These are phyloP conservation scores for Cinclus mexicanus DNA, from an alignment of 2,113 vertebrate species.

Conservation along the genomic window DNA sequence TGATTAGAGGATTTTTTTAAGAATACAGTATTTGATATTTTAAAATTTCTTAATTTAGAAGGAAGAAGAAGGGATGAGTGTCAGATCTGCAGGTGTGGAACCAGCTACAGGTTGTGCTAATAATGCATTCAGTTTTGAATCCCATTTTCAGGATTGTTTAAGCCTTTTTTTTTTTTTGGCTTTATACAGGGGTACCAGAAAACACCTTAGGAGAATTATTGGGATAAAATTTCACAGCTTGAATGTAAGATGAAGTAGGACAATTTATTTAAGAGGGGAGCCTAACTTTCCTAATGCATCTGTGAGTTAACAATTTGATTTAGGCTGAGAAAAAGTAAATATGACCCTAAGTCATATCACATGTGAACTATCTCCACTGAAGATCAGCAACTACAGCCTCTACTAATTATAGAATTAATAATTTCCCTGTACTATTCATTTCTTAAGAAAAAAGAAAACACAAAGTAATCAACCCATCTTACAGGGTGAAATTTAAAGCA, in stretches of 20 bases:
- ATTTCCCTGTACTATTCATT: not conserved
- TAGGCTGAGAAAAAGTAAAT: not conserved
- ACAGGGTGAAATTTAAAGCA: not conserved
- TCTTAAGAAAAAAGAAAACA: not conserved
- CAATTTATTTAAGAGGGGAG: not conserved
- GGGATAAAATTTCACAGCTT: not conserved
- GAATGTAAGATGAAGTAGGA: not conserved
- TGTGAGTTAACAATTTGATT: not conserved
- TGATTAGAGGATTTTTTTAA: not conserved
- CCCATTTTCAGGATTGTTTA: rapidly evolving
- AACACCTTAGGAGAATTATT: not conserved
- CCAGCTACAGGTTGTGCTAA: not conserved
- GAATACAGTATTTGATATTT: not conserved
- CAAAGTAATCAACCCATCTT: not conserved
- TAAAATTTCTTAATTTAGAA: not conserved
- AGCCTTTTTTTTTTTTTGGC: not conserved
- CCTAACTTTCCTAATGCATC: not conserved
- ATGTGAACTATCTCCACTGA: not conserved
- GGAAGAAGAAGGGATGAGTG: not conserved
- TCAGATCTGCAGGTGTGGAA: not conserved
- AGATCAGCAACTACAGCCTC: not conserved
- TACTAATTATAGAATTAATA: not conserved
- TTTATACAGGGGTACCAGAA: rapidly evolving
- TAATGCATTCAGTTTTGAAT: not conserved
- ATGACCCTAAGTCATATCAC: not conserved